phyloP scores from a whole-genome alignment of 2,888 invertebrate genomes.

The Leucophora obtusa region DNA sequence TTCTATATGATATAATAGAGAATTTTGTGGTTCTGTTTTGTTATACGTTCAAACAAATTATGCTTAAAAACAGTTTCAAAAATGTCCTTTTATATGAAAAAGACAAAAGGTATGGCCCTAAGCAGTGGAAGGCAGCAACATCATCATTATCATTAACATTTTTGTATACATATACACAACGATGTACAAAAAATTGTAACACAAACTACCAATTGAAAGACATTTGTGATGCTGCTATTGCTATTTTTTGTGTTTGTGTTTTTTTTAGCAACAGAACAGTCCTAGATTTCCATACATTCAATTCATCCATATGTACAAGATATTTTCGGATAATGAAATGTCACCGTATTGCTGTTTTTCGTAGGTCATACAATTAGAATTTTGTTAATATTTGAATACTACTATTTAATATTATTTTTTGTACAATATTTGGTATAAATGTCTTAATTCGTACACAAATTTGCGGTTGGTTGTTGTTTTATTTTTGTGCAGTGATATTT shows the following conservation, averaged over 20 bases:
- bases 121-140: conserved; percentile 57
- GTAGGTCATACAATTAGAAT: conserved; percentile 47
- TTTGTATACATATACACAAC: not conserved
- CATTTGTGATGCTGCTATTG: conserved; percentile 34
- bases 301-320: conserved; percentile 23
- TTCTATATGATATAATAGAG: conserved; percentile 4
- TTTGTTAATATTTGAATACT: conserved; percentile 47
- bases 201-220: conserved; percentile 62
- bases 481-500: conserved; percentile 25
- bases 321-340: conserved; percentile 50
- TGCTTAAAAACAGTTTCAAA: conserved; percentile 70
- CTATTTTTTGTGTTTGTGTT: conserved; percentile 5
- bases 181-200: conserved; percentile 31
- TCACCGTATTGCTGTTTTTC: not conserved
- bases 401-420: conserved; percentile 39
- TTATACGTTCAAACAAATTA: conserved; percentile 69
- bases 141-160: conserved; percentile 39
- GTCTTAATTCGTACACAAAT: conserved; percentile 10
- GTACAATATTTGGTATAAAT: not conserved
- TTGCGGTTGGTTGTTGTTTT: conserved; percentile 18
- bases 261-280: conserved; percentile 1
- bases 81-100: conserved; percentile 75
- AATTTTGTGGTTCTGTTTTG: conserved; percentile 65
- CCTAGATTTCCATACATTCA: not conserved
- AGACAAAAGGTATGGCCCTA: conserved; percentile 68